Evolutionary conservation across 2,113 vertebrate genomes (phyloP).

Genomic region (Leptocoma aspasia): DNA sequence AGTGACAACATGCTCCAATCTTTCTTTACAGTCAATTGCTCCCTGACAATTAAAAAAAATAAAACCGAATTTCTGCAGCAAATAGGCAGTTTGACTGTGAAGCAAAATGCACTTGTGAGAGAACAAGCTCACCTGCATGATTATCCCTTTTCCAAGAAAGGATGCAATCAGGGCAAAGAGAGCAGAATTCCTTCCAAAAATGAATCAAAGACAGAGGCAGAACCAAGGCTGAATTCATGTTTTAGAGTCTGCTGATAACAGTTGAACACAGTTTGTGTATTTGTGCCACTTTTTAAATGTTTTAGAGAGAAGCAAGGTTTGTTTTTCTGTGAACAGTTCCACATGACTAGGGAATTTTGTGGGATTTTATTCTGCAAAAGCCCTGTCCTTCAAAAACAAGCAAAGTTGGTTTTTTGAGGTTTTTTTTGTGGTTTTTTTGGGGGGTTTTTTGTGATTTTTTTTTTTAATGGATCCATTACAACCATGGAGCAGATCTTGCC

Average conservation of each 20-base stretch:
- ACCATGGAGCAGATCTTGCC: fast-evolving
- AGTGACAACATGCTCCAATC: neutral
- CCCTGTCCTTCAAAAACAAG: neutral
- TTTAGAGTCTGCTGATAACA: neutral
- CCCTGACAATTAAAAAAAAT: neutral
- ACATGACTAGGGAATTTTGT: neutral
- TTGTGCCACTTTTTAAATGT: neutral
- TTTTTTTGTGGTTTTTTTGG: neutral
- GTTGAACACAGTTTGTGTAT: neutral
- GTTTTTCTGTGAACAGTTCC: neutral
- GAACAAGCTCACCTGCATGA: neutral
- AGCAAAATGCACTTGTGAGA: neutral
- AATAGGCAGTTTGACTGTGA: neutral
- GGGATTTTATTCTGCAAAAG: fast-evolving
- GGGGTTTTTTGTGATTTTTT: too few relatives aligned
- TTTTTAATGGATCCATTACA: neutral
- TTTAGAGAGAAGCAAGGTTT: neutral
- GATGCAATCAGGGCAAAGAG: neutral
- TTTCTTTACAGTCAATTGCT: neutral
- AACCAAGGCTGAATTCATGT: fast-evolving
- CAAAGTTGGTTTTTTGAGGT: fast-evolving
- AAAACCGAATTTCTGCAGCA: neutral
- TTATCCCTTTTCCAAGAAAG: neutral
- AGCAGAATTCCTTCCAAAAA: neutral
- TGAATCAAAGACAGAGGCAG: neutral